Evolutionary conservation across 2,888 invertebrate species (phyloP), one percentile per base, ranked within the genome.

Genomic region (Eupithecia exiguata): DNA sequence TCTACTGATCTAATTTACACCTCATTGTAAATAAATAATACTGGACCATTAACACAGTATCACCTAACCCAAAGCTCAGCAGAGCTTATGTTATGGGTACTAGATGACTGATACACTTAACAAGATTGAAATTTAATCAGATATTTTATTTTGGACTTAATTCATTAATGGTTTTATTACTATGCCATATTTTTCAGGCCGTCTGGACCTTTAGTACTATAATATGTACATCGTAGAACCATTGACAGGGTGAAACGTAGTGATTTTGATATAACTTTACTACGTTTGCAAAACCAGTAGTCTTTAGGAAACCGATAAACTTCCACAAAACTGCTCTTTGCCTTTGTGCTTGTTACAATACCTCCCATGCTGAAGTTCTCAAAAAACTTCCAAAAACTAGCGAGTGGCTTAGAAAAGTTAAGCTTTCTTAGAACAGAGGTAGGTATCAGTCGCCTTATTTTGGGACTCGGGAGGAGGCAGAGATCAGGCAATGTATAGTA

Each of bases 271-370:
- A 5, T 10, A 58, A 21, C 25, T 69, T 53, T 72, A 70, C 72
- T 72, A 68, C 68, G 80, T 35, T 53, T 62, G 18, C 35, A 18
- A 18, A 62, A 62, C 81, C 81, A 83, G 78, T 76, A 78, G 81
- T 78, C 82, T 78, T 84, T 74, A 43, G 83, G 84, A 84, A 87
- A 86, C 84, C 78, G 84, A 81, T 83, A 83, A 88, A 89, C 86
- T 90, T 89, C 83, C 80, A 80, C 83, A 82, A 82, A 86, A 85
- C 82, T 86, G 81, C 78, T 84, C 82, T 80, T 71, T 71, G 80
- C 82, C 80, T 85, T 85, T 85, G 86, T 86, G 81, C 81, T 72
- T 77, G 82, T 81, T 75, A 75, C 76, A 76, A n/a, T n/a, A 80
- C 79, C 81, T 80, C 78, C 78, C 77, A 79, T 78, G 83, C 80